Evolutionary conservation across 2,888 invertebrate genomes (phyloP).

Genomic region (Erebia aethiops): DNA sequence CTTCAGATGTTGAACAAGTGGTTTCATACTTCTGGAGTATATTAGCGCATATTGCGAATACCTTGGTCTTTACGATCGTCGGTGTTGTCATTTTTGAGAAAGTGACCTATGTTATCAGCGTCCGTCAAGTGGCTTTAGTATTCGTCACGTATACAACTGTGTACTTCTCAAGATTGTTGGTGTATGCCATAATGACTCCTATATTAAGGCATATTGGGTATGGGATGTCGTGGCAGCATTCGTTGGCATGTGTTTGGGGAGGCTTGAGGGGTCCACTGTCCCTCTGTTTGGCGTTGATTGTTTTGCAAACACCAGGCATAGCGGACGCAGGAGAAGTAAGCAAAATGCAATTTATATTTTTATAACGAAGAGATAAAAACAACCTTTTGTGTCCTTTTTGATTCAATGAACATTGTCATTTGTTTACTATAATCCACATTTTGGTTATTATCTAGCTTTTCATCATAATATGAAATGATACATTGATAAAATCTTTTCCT

Average conservation of each 20-base stretch:
- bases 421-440: too few species aligned
- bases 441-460: too few species aligned
- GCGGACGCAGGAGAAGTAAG: conserved; percentile 65
- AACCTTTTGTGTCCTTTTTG: background rate
- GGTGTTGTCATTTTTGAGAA: conserved; percentile 84
- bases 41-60: conserved; percentile 71
- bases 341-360: background rate
- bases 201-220: conserved; percentile 80
- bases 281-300: conserved; percentile 81
- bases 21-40: conserved; percentile 67
- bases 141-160: conserved; percentile 76
- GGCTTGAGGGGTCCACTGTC: conserved; percentile 84
- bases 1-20: conserved; percentile 68
- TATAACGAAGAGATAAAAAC: background rate
- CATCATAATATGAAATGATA: too few species aligned
- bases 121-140: conserved; percentile 64
- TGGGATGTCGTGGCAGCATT: conserved; percentile 83
- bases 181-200: conserved; percentile 78
- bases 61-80: conserved; percentile 83
- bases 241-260: conserved; percentile 84
- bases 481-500: too few species aligned
- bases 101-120: conserved; percentile 68
- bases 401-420: background rate
- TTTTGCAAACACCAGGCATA: conserved; percentile 68
- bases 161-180: conserved; percentile 72